These are phyloP conservation scores for Momotus momota DNA, from an alignment of 2,797 vertebrate species.

Conservation along the genomic window DNA sequence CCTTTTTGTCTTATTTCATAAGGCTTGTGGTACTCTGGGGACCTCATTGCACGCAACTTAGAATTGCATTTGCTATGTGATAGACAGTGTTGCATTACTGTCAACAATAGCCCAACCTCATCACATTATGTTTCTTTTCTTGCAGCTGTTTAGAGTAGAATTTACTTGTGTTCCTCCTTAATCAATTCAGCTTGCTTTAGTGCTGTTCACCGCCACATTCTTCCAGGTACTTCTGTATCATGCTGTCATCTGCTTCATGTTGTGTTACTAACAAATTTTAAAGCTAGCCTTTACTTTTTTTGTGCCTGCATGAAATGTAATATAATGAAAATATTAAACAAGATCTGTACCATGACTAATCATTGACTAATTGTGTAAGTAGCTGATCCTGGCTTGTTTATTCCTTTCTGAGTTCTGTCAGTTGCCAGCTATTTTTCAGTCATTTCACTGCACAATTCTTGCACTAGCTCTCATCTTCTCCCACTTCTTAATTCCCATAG, in stretches of 20 bases:
- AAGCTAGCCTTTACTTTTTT: background rate
- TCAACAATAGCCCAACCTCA: background rate
- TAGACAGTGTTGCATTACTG: accelerated
- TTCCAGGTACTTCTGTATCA: background rate
- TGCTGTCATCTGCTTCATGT: background rate
- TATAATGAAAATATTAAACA: background rate
- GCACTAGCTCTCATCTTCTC: background rate
- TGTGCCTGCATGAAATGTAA: background rate
- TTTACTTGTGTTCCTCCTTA: background rate
- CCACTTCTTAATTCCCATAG: background rate
- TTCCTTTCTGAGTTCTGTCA: background rate
- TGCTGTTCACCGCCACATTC: background rate
- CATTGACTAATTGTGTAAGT: background rate
- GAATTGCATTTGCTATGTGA: background rate
- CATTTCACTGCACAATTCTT: background rate
- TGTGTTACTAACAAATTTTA: background rate
- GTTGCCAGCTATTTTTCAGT: background rate
- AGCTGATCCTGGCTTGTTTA: background rate
- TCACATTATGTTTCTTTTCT: background rate
- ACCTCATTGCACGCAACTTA: background rate
- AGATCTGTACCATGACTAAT: background rate
- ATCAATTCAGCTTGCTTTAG: background rate
- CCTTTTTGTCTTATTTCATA: background rate
- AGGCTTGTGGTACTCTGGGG: background rate
- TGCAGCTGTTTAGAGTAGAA: background rate